Evolutionary conservation across 2,888 invertebrate species (phyloP), one percentile per base, ranked within the genome.

Genomic region (Himalopsyche anomala): DNA sequence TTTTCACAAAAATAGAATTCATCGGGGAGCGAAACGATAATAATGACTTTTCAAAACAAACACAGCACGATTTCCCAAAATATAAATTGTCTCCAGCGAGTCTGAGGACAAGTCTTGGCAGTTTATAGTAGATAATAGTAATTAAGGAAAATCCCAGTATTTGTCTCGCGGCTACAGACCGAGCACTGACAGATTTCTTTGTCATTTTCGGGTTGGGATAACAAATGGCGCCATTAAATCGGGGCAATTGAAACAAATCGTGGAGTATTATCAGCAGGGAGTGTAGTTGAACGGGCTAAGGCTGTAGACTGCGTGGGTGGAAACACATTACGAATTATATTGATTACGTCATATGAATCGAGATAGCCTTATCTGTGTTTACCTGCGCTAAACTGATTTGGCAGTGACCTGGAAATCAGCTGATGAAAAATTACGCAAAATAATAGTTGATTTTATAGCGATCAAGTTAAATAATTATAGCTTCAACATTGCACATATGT

Each of bases 111-210:
- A 74, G 15, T 51, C 51, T 12, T 15, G 36, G 74, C 36, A 74
- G 74, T 74, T 15, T 74, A 74, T 74, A 36, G 28, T 74, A 74
- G 74, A 74, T 74, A 74, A 74, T 36, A 74, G 74, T 74, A 74
- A 74, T 74, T 74, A 74, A 74, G 74, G 74, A 74, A 74, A 74
- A 74, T 38, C 74, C 74, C 36, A 36, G 74, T 36, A 74, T 74
- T 74, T 74, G 74, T 74, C 74, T 74, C 74, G 74, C 74, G 74
- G 74, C 74, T 74, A 74, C 36, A 74, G 74, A 74, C 74, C 74
- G 74, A 74, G 74, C 74, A 74, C 74, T 74, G 74, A 74, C 74
- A 74, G 74, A 74, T 74, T 74, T 74, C 74, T 74, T 74, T 74
- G 74, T 74, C 74, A 74, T 74, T 74, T 74, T 74, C 74, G 74